Evolutionary conservation across 2,888 invertebrate species (phyloP).

Genomic region (Aporophyla nigra): DNA sequence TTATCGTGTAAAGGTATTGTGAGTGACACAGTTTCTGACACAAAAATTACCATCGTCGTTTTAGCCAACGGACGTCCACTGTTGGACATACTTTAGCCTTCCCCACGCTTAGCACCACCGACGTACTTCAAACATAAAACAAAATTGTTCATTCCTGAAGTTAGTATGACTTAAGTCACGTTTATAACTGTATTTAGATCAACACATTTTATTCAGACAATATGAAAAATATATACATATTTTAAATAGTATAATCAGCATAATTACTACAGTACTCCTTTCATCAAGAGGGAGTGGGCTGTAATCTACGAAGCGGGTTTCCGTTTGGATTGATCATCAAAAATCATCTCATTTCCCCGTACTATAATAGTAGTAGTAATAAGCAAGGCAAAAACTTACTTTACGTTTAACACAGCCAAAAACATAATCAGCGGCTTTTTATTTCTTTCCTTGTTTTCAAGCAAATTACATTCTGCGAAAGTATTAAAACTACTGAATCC

Average conservation of each 20-base stretch:
- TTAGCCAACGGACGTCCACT: neutral
- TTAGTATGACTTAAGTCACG: neutral
- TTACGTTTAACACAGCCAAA: neutral
- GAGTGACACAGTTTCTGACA: neutral
- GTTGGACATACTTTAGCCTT: neutral
- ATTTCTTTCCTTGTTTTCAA: neutral
- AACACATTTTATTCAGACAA: neutral
- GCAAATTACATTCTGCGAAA: neutral
- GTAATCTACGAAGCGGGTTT: no score
- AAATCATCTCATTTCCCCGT: neutral
- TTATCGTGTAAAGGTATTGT: neutral
- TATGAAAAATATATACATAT: neutral
- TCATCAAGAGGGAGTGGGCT: no score
- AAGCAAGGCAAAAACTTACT: neutral
- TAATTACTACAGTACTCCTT: no score
- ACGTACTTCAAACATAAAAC: neutral
- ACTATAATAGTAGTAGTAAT: no score
- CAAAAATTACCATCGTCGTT: neutral
- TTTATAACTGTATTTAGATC: neutral
- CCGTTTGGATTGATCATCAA: no score
- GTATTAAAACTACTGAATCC: slow-evolving; percentile 37
- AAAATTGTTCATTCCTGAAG: neutral
- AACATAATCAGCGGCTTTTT: neutral
- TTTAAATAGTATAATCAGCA: neutral
- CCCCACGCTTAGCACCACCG: neutral